Evolutionary conservation across 2,797 vertebrate genomes (phyloP), one percentile per base, ranked within the genome.

Genomic region (Harpagifer antarcticus): DNA sequence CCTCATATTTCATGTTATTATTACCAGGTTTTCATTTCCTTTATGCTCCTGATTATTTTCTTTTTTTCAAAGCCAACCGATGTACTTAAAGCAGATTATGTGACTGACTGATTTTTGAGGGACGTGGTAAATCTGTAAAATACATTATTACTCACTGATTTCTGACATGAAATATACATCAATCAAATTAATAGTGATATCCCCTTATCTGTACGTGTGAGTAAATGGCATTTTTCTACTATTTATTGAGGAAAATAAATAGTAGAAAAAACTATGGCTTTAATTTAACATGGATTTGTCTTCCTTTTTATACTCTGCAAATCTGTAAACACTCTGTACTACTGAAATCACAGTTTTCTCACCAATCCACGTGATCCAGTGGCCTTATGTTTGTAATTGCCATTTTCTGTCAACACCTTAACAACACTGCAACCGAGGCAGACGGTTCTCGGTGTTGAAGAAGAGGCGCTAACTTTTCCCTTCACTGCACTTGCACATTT

Each of bases 401-500:
- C 52, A 58, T 71, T 45, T 81, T 57, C 56, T 65, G 20, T 60
- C 72, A 78, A 81, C 79, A 79, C 58, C 69, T 81, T 62, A 68
- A 84, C 85, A 78, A 71, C 31, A 56, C 69, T 63, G 42, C 20
- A 52, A 20, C 44, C 0, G 3, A 71, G 57, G 57, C 70, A 85
- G 81, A 72, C n/a, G 17, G 27, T 80, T 81, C 68, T 50, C 55
- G 52, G 72, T 60, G 60, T 85, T 76, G 20, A 78, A 67, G 65
- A 80, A 65, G 73, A 90, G 81, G 84, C 86, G 88, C 72, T 81
- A 91, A 85, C 60, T 85, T 88, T 70, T 86, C 84, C 67, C 67
- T 74, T 91, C 86, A 84, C 84, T 87, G 72, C 67, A 74, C 63
- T 86, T 74, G 72, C 66, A 76, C 69, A 80, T 87, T 85, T 74